Evolutionary conservation across 2,888 invertebrate genomes (phyloP).

Genomic region (Melanotus villosus): DNA sequence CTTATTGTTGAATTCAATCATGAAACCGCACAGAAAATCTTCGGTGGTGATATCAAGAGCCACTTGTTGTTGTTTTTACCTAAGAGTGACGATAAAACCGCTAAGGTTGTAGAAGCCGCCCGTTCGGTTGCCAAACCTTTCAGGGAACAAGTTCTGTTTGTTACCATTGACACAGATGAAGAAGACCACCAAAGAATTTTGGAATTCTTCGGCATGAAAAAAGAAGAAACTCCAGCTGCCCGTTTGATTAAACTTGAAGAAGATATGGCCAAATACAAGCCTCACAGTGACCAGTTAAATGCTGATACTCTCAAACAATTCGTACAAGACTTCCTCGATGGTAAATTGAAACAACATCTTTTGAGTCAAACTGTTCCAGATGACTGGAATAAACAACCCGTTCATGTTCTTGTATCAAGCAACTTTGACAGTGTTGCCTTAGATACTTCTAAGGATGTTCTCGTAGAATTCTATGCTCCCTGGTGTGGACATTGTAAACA

Average conservation of each 20-base stretch:
- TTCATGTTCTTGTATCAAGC: constrained; percentile 92
- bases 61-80: constrained; percentile 96
- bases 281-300: constrained; percentile 79
- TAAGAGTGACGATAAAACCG: constrained; percentile 89
- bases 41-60: constrained; percentile 97
- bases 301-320: constrained; percentile 83
- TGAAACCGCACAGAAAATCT: constrained; percentile 98
- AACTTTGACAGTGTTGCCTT: constrained; percentile 96
- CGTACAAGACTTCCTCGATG: constrained; percentile 90
- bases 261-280: constrained; percentile 98
- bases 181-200: constrained; percentile 97
- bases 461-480: constrained; percentile 99
- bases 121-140: constrained; percentile 89
- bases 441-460: constrained; percentile 89
- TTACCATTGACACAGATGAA: constrained; percentile 95
- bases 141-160: constrained; percentile 94
- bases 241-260: constrained; percentile 95
- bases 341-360: constrained; percentile 95
- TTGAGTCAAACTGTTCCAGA: constrained; percentile 94
- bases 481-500: constrained; percentile 99
- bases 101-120: constrained; percentile 80
- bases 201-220: constrained; percentile 98
- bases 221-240: constrained; percentile 91
- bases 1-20: constrained; percentile 96
- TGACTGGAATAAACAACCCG: constrained; percentile 97